Evolutionary conservation across 2,888 invertebrate genomes (phyloP).

Genomic region (Andrena trimmerana): DNA sequence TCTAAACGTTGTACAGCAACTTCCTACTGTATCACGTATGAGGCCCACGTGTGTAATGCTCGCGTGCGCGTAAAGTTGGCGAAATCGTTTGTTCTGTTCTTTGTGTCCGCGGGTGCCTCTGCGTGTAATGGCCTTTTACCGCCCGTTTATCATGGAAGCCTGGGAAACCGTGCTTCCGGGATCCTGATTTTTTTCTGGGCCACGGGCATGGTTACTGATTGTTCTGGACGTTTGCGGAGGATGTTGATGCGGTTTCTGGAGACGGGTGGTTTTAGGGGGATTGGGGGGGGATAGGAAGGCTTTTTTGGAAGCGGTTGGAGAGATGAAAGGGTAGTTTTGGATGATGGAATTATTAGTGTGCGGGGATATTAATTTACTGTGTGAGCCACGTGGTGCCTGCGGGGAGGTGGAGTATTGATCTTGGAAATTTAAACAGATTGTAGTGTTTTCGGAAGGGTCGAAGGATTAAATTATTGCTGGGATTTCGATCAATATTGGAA

Average conservation of each 20-base stretch:
- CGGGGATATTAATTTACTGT: too few relatives aligned
- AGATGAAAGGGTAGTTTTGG: too few relatives aligned
- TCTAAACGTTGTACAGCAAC: constrained; percentile 60
- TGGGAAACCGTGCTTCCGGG: constrained; percentile 20
- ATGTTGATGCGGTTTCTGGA: background rate
- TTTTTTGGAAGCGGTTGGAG: too few relatives aligned
- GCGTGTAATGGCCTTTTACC: constrained; percentile 59
- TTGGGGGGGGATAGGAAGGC: too few relatives aligned
- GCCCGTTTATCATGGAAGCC: constrained; percentile 61
- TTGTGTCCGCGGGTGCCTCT: constrained; percentile 59
- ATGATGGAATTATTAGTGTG: too few relatives aligned
- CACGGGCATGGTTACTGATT: constrained; percentile 6
- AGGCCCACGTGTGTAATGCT: background rate
- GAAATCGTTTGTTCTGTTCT: constrained; percentile 72
- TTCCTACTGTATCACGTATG: constrained; percentile 51
- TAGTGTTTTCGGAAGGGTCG: too few relatives aligned
- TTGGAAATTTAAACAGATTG: too few relatives aligned
- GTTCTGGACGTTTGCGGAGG: background rate
- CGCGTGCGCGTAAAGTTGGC: constrained; percentile 63
- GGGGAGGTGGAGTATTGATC: too few relatives aligned
- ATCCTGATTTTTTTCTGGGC: constrained; percentile 11
- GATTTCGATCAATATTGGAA: too few relatives aligned
- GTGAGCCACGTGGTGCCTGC: too few relatives aligned
- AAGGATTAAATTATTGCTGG: too few relatives aligned
- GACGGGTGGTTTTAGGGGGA: background rate